Evolutionary conservation across 2,888 invertebrate species (phyloP), one percentile per base, ranked within the genome.

Genomic region (Macaria liturata): DNA sequence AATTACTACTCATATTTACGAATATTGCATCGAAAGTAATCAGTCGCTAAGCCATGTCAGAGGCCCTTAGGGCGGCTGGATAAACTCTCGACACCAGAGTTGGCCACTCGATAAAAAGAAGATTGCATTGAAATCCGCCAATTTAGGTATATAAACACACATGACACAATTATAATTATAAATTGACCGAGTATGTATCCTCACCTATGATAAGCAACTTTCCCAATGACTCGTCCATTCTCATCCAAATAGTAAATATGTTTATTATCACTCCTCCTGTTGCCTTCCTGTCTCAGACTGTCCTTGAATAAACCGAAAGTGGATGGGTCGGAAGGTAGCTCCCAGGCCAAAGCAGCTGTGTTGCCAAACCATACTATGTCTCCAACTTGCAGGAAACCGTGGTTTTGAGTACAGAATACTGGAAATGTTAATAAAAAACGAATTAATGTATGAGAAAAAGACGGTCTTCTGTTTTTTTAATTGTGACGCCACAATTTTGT

Each of bases 341-440:
- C 94, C 94, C 95, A 96, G 0, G 96, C 96, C 68, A 96, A 82
- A 1, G 96, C 96, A 0, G 96, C 95, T 0, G 96, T 96, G 46
- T 93, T 91, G 0, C 95, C 96, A 57, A 96, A 88, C 76, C 95
- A 95, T 46, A 95, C 94, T 9, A 94, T 88, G 63, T 93, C 90
- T 4, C 93, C 92, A 0, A 94, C 85, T 69, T 93, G 89, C 0
- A 93, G 79, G 57, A 93, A 93, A 0, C 94, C 93, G 0, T 93
- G 93, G 57, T 92, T 93, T 63, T 95, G 95, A 53, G 94, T 80
- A 69, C 95, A 95, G 71, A 94, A 94, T 51, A 95, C 94, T 93
- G 74, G 37, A 87, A 82, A 47, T 46, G 47, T n/a, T 42, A 61
- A 7, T 39, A 20, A 20, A 20, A 20, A 20, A 20, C 20, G 1